Conservation (phyloP, 2,888 invertebrate species). For the Mythimna albipuncta region DNA sequence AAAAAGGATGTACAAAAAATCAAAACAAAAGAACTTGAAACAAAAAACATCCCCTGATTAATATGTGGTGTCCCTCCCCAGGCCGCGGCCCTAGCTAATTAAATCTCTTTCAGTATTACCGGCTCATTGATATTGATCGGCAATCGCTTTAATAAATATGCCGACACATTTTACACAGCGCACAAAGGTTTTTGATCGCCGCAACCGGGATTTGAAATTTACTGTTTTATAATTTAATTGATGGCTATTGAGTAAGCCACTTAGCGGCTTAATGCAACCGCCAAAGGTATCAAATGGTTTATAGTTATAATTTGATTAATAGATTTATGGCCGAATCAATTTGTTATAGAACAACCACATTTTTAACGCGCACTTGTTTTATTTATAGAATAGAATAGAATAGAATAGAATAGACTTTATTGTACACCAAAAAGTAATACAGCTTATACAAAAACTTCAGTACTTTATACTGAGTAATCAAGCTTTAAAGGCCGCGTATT, state of each 20-base stretch:
- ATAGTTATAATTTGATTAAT: conserved; percentile 4
- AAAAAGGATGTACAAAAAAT: neutral
- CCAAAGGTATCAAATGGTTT: conserved; percentile 11
- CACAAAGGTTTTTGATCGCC: conserved; percentile 41
- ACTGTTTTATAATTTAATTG: conserved; percentile 40
- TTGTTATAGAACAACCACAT: no score
- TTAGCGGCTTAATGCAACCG: conserved; percentile 29
- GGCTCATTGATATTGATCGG: conserved; percentile 52
- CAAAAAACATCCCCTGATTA: conserved; percentile 27
- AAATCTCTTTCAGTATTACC: conserved; percentile 48
- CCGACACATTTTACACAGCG: conserved; percentile 38
- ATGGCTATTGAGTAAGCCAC: conserved; percentile 23
- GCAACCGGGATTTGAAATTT: conserved; percentile 45
- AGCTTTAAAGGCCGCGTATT: no score
- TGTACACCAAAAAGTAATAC: no score
- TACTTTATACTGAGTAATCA: no score
- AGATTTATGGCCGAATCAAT: neutral
- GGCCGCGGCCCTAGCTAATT: conserved; percentile 55
- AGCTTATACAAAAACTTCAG: no score
- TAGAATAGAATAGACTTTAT: no score
- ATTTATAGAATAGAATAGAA: no score
- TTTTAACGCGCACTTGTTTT: no score
- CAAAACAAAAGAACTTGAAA: neutral
- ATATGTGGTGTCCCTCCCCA: conserved; percentile 25
- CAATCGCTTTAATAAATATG: conserved; percentile 43